A percentile compares a stretch with the other conserved stretches of the same genome.
These are phyloP conservation scores for Polypterus senegalus DNA, from an alignment of 2,113 vertebrate species.

Conservation along the genomic window DNA sequence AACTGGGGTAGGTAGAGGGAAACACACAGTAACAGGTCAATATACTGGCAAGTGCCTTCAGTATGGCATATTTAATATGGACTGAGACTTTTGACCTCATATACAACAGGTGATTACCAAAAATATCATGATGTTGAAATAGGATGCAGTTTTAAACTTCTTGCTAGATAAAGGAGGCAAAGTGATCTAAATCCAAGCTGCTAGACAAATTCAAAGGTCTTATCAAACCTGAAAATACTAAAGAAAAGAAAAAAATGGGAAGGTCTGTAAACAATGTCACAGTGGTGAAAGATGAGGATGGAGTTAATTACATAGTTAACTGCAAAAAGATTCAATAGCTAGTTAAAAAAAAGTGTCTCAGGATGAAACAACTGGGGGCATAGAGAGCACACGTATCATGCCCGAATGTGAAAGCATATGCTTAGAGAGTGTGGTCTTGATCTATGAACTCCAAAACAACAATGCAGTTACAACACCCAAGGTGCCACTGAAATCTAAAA, in stretches of 20 bases:
- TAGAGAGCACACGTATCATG: not conserved
- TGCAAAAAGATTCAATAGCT: slow-evolving; percentile 21
- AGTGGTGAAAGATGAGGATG: slow-evolving; percentile 43
- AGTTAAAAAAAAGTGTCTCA: not conserved
- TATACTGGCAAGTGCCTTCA: no score
- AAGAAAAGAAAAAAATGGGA: slow-evolving; percentile 32
- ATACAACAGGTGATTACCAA: no score
- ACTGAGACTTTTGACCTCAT: no score
- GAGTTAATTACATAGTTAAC: slow-evolving; percentile 41
- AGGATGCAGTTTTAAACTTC: slow-evolving; percentile 42
- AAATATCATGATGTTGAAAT: slow-evolving; percentile 30
- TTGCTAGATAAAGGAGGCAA: slow-evolving; percentile 41
- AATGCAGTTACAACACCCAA: accelerated
- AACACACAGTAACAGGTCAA: no score
- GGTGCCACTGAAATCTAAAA: not conserved
- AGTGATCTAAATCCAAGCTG: slow-evolving; percentile 37
- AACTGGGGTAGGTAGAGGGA: no score
- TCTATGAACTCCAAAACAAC: not conserved
- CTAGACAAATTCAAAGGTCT: slow-evolving; percentile 37
- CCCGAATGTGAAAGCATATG: not conserved
- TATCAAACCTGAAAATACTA: slow-evolving; percentile 30
- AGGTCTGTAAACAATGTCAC: slow-evolving; percentile 43
- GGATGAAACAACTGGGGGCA: not conserved
- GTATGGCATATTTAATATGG: no score
- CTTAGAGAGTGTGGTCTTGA: accelerated